These are phyloP conservation scores for Tineola bisselliella DNA, from an alignment of 2,888 invertebrate species.

Conservation along the genomic window DNA sequence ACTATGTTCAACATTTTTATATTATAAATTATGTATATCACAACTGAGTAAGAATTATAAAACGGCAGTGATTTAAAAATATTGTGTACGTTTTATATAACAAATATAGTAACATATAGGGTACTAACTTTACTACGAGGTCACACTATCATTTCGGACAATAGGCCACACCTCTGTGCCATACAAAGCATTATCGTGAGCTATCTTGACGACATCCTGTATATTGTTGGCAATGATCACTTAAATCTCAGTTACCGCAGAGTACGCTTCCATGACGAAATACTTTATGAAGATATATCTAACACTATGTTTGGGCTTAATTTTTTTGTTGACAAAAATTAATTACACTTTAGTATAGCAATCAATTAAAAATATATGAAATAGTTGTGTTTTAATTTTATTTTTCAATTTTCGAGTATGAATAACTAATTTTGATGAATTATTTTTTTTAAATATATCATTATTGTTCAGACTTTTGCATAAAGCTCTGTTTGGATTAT, in stretches of 20 bases:
- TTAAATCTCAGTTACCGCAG: not conserved
- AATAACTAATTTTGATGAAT: too few species aligned
- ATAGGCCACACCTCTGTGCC: not conserved
- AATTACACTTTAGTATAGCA: too few species aligned
- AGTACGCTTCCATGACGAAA: not conserved
- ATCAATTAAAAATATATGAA: too few species aligned
- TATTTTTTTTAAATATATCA: not conserved
- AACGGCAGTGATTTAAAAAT: too few species aligned
- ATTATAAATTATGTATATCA: too few species aligned
- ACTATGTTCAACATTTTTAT: too few species aligned
- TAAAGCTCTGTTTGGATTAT: not conserved
- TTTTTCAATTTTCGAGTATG: too few species aligned
- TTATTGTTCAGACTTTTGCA: not conserved
- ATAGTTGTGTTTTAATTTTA: too few species aligned
- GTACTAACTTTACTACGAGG: not conserved
- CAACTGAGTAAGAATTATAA: too few species aligned
- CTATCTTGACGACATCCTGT: slow-evolving; percentile 9
- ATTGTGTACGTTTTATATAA: too few species aligned
- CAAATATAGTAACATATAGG: not conserved
- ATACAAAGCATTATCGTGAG: slow-evolving; percentile 2
- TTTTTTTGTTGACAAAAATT: too few species aligned
- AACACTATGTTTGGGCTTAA: too few species aligned
- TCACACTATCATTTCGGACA: slow-evolving; percentile 3
- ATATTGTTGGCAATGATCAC: slow-evolving; percentile 9
- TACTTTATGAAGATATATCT: not conserved